Evolutionary conservation across 1,140 invertebrate species (phyloP).

Genomic region (Habropoda laboriosa): DNA sequence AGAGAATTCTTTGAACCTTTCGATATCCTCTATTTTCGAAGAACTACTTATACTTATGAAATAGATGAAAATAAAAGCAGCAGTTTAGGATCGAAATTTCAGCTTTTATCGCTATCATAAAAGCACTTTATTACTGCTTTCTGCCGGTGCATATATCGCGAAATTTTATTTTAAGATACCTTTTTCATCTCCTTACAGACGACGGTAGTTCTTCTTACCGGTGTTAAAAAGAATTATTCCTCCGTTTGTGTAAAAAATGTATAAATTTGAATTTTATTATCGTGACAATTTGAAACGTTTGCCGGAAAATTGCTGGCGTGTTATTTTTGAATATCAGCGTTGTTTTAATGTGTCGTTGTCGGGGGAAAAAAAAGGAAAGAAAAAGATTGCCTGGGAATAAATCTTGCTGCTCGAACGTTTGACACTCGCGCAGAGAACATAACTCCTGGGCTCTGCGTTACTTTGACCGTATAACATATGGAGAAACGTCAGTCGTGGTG

Average conservation of each 20-base stretch:
- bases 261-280: neutral
- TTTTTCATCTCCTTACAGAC: neutral
- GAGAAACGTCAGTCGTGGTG: neutral
- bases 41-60: neutral
- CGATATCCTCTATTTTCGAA: neutral
- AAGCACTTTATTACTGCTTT: constrained; percentile 1
- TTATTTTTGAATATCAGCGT: too few species aligned
- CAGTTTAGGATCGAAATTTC: neutral
- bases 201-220: neutral
- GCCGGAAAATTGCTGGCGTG: neutral
- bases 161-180: neutral
- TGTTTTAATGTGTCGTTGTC: neutral
- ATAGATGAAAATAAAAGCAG: neutral
- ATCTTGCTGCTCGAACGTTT: neutral
- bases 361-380: neutral
- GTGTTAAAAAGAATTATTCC: neutral
- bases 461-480: neutral
- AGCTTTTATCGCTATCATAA: neutral
- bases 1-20: too few species aligned
- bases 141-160: neutral
- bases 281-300: neutral
- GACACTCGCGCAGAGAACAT: neutral
- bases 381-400: neutral
- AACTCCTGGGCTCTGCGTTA: neutral
- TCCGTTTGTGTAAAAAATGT: neutral